These are phyloP conservation scores for Halichoeres trimaculatus DNA, from an alignment of 2,113 vertebrate species.

Conservation along the genomic window DNA sequence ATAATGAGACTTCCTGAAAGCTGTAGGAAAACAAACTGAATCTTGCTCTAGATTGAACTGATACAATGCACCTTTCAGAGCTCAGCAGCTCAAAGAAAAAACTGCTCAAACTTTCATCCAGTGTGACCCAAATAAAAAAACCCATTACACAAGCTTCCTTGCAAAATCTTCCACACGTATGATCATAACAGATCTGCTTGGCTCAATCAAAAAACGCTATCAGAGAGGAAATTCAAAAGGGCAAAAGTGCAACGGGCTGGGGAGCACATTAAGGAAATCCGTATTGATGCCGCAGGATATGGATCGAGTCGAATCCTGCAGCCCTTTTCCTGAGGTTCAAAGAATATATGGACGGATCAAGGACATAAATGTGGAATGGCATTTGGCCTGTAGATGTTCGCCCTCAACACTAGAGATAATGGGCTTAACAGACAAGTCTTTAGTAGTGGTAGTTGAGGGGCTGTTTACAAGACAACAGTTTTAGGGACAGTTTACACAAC, in stretches of 20 bases:
- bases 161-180: constrained; percentile 1
- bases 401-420: not conserved
- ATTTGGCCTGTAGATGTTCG: constrained; percentile 31
- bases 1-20: constrained; percentile 72
- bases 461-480: too few species aligned
- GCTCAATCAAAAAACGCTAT: constrained; percentile 34
- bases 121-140: not conserved
- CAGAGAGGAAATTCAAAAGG: constrained; percentile 45
- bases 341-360: constrained; percentile 56
- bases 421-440: not conserved
- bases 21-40: constrained; percentile 62
- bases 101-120: not conserved
- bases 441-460: too few species aligned
- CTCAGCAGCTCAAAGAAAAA: constrained; percentile 4
- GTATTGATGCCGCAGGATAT: constrained; percentile 88
- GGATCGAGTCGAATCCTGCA: constrained; percentile 65
- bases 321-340: constrained; percentile 68
- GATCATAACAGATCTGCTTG: not conserved
- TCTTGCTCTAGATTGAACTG: constrained; percentile 23
- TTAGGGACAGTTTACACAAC: too few species aligned
- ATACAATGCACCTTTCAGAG: constrained; percentile 66
- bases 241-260: constrained; percentile 72
- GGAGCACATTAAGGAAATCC: constrained; percentile 90
- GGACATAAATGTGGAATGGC: constrained; percentile 39
- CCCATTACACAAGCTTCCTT: constrained; percentile 13